Percentiles rank a stretch among this genome's conserved stretches.
phyloP scores from a whole-genome alignment of 2,797 vertebrate genomes.

The Malurus splendens region DNA sequence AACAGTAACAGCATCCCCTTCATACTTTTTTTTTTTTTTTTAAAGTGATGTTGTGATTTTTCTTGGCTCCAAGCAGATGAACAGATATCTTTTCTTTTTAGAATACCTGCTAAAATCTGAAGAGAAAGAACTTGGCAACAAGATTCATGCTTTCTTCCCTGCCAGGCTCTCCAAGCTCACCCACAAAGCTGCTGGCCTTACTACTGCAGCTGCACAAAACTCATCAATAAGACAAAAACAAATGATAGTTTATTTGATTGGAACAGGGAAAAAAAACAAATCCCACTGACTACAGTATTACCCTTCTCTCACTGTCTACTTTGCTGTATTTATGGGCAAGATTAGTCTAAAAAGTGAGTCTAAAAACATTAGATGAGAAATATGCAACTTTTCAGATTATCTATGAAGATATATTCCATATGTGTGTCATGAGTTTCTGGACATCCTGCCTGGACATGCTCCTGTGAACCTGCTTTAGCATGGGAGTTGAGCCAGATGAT shows the following conservation, averaged over 20 bases:
- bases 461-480: neutral
- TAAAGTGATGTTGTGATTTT: neutral
- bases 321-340: neutral
- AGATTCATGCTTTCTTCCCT: neutral
- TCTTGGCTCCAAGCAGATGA: neutral
- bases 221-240: neutral
- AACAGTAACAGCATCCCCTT: neutral
- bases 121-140: neutral
- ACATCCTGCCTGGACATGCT: neutral
- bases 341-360: neutral
- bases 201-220: neutral
- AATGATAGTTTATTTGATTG: neutral
- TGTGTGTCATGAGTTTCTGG: rapidly evolving
- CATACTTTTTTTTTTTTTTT: too few species aligned
- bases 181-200: neutral
- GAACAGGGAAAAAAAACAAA: neutral
- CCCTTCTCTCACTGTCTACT: neutral
- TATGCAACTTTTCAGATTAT: neutral
- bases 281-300: neutral
- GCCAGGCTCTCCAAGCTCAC: neutral
- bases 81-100: neutral
- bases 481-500: neutral
- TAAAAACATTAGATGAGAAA: neutral
- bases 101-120: neutral
- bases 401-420: neutral